Evolutionary conservation across 2,113 vertebrate genomes (phyloP).

Genomic region (Onychorhynchus coronatus): DNA sequence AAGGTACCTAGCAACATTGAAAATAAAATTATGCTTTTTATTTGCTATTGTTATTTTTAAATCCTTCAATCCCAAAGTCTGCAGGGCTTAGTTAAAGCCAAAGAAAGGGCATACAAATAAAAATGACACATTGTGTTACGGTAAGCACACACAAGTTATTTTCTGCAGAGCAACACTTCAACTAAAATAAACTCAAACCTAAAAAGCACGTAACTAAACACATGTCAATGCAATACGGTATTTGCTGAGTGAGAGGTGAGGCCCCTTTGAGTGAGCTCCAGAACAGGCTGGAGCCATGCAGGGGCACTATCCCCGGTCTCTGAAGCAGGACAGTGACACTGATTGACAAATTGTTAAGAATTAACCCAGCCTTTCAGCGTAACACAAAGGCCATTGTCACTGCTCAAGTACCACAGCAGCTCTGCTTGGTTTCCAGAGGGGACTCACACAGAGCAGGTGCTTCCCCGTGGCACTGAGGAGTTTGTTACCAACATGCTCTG

Average conservation of each 20-base stretch:
- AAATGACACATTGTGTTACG: conserved; percentile 47
- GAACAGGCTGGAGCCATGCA: not conserved
- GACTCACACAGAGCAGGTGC: not conserved
- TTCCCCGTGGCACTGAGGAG: accelerated
- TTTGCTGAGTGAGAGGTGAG: not conserved
- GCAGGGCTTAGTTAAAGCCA: conserved; percentile 60
- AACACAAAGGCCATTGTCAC: not conserved
- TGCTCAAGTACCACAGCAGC: not conserved
- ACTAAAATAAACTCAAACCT: conserved; percentile 25
- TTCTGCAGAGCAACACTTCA: conserved; percentile 50
- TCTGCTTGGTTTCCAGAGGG: not conserved
- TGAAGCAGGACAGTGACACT: not conserved
- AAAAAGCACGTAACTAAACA: not conserved
- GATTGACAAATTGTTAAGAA: not conserved
- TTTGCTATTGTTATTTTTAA: conserved; percentile 75
- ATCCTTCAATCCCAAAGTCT: conserved; percentile 62
- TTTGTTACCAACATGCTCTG: not conserved
- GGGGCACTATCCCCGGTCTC: not conserved
- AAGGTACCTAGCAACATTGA: conserved; percentile 47
- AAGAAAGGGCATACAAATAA: conserved; percentile 62
- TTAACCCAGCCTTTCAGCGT: not conserved
- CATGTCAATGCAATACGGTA: not conserved
- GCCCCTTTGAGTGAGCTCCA: not conserved
- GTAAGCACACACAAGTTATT: conserved; percentile 27
- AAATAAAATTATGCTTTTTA: conserved; percentile 63